Percentiles rank a stretch among this genome's conserved stretches.
Evolutionary conservation across 2,113 vertebrate species (phyloP).

Genomic region (Pachycephala philippinensis): DNA sequence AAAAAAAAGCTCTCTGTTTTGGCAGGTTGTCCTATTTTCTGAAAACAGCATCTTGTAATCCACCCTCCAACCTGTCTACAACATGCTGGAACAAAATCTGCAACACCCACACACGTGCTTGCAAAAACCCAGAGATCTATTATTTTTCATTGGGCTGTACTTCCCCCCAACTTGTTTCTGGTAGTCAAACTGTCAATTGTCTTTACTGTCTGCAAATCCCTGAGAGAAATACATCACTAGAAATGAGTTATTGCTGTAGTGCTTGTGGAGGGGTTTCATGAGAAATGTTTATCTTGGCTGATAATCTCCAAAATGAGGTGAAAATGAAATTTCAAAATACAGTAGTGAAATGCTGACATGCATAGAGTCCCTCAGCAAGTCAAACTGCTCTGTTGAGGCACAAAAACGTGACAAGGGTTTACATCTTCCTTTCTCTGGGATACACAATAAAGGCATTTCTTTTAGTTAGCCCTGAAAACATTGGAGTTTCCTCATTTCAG

Average conservation of each 20-base stretch:
- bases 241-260: not conserved
- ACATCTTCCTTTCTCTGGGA: not conserved
- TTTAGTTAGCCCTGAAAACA: not conserved
- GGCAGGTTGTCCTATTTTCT: conserved; percentile 50
- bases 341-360: not conserved
- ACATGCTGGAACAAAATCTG: conserved; percentile 6
- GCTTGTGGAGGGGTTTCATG: not conserved
- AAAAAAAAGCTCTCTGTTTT: not conserved
- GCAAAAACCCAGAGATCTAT: not conserved
- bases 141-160: conserved; percentile 1
- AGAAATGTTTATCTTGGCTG: not conserved
- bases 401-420: not conserved
- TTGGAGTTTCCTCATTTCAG: not conserved
- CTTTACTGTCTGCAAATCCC: conserved; percentile 14
- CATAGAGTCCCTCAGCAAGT: not conserved
- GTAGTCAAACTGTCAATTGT: not conserved
- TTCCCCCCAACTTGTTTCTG: not conserved
- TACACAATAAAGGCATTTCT: not conserved
- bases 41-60: conserved; percentile 50
- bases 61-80: not conserved
- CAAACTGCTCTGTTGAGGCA: not conserved
- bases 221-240: not conserved
- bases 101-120: not conserved
- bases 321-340: not conserved
- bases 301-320: not conserved